These are phyloP conservation scores for Antheraea yamamai DNA, from an alignment of 2,888 invertebrate genomes.

Conservation along the genomic window DNA sequence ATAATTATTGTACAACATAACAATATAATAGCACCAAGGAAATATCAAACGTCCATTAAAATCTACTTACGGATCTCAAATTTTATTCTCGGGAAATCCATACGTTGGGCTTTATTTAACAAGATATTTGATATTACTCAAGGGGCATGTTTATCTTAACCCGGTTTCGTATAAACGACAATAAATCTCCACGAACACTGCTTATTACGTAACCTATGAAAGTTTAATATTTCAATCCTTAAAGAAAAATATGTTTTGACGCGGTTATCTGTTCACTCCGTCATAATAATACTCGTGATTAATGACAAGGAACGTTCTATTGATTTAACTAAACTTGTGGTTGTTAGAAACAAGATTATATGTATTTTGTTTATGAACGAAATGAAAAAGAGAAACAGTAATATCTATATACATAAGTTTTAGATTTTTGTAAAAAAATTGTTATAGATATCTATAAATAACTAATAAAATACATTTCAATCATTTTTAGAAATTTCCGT, in stretches of 20 bases:
- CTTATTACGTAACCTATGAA: constrained; percentile 7
- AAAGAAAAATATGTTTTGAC: constrained; percentile 8
- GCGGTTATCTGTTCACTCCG: background rate
- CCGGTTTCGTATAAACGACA: constrained; percentile 1
- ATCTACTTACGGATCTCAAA: background rate
- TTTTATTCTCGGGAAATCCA: background rate
- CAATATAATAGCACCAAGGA: background rate
- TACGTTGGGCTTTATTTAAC: background rate
- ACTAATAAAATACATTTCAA: too few species aligned
- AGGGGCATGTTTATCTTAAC: background rate
- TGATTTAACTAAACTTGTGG: background rate
- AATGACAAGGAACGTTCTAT: background rate
- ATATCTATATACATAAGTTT: too few species aligned
- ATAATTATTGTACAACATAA: background rate
- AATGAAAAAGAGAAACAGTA: background rate
- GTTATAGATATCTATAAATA: too few species aligned
- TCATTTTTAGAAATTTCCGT: too few species aligned
- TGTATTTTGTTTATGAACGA: background rate
- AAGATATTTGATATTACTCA: constrained; percentile 3
- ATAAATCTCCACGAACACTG: constrained; percentile 7
- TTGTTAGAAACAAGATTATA: background rate
- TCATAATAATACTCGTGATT: background rate
- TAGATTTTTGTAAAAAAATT: too few species aligned
- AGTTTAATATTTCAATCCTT: constrained; percentile 6
- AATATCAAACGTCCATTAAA: background rate